Evolutionary conservation across 2,113 vertebrate species (phyloP).

Genomic region (Urocitellus parryii): DNA sequence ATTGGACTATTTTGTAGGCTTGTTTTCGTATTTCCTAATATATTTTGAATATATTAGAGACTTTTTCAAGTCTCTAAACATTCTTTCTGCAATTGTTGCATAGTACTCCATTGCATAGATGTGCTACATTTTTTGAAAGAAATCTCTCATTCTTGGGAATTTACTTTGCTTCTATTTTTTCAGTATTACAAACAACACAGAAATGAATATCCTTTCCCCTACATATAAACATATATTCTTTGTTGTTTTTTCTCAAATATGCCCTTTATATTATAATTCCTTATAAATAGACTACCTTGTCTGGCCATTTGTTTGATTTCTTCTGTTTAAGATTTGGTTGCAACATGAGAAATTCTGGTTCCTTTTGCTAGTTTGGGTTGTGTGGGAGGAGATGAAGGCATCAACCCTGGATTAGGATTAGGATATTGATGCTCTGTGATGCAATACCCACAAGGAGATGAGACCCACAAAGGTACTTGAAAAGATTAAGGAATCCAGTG

Average conservation of each 20-base stretch:
- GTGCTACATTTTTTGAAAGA: neutral
- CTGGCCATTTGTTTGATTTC: neutral
- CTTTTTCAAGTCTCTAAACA: neutral
- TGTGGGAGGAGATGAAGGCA: neutral
- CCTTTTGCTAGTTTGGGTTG: neutral
- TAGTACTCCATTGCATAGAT: neutral
- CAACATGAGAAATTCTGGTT: neutral
- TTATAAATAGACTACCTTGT: neutral
- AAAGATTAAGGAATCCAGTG: conserved; percentile 56
- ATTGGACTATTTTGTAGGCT: neutral
- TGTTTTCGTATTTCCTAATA: conserved; percentile 32
- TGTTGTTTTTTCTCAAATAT: neutral
- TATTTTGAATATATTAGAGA: neutral
- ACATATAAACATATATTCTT: neutral
- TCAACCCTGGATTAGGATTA: conserved; percentile 1
- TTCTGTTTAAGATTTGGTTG: neutral
- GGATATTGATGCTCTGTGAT: conserved; percentile 16
- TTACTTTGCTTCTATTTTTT: neutral
- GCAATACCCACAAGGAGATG: neutral
- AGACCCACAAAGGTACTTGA: conserved; percentile 53
- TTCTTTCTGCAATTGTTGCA: neutral
- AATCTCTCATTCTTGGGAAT: neutral
- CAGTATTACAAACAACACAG: neutral
- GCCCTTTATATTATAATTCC: neutral
- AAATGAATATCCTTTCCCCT: neutral